Evolutionary conservation across 1,140 invertebrate species (phyloP).

Genomic region (Dreissena polymorpha): DNA sequence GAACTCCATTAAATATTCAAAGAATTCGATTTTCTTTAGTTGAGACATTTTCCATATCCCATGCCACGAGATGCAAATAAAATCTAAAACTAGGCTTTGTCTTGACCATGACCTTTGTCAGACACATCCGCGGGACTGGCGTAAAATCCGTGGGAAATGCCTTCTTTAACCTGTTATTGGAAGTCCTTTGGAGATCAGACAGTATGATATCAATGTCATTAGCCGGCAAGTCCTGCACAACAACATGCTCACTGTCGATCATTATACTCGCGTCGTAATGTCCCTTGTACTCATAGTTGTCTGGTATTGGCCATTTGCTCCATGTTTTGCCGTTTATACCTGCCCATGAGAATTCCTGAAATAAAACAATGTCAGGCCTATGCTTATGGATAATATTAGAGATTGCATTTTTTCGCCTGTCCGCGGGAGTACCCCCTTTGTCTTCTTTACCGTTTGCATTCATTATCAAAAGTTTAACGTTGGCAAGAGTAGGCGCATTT

Average conservation of each 20-base stretch:
- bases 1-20: background rate
- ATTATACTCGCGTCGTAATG: slow-evolving; percentile 38
- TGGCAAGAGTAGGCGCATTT: background rate
- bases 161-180: background rate
- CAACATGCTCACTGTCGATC: slow-evolving; percentile 1
- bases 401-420: slow-evolving; percentile 22
- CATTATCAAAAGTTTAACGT: slow-evolving; percentile 34
- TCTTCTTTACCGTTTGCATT: slow-evolving; percentile 30
- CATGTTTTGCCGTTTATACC: no score
- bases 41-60: background rate
- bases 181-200: background rate
- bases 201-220: background rate
- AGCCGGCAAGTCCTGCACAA: background rate
- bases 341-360: no score
- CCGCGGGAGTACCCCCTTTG: slow-evolving; percentile 6
- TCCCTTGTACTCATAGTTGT: slow-evolving; percentile 22
- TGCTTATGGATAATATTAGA: no score
- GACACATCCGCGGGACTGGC: background rate
- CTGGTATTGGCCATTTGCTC: slow-evolving; percentile 14
- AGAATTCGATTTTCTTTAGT: background rate
- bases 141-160: background rate
- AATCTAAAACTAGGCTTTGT: background rate
- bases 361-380: no score
- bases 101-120: background rate
- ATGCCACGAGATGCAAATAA: background rate